phyloP scores from a whole-genome alignment of 2,888 invertebrate species.

The Abrostola triplasia region DNA sequence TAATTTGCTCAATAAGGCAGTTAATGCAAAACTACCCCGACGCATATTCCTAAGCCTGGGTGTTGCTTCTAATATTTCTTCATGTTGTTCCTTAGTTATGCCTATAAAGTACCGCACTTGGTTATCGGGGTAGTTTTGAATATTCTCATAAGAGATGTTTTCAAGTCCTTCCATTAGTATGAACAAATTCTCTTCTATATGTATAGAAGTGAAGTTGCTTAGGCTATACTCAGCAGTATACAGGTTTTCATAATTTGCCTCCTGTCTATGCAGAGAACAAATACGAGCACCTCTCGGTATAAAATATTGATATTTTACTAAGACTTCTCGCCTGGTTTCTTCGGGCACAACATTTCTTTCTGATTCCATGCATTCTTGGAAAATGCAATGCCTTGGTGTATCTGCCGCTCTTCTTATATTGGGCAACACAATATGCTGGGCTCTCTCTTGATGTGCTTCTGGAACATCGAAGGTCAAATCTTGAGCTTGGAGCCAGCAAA shows the following conservation, averaged over 20 bases:
- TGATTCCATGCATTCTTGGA: constrained; percentile 9
- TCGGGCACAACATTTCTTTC: constrained; percentile 10
- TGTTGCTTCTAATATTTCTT: constrained; percentile 5
- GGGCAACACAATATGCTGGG: too few relatives aligned
- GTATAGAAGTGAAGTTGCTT: constrained; percentile 1
- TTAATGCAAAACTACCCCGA: too few relatives aligned
- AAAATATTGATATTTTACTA: constrained; percentile 6
- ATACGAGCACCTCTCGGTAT: constrained; percentile 16
- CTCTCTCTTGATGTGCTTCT: too few relatives aligned
- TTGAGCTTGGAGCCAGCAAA: too few relatives aligned
- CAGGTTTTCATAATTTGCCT: constrained; percentile 4
- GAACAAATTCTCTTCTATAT: constrained; percentile 14
- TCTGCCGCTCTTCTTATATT: too few relatives aligned
- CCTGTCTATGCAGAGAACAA: constrained; percentile 6
- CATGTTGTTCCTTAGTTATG: constrained; percentile 7
- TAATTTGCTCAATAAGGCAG: too few relatives aligned
- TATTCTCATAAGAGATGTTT: constrained; percentile 15
- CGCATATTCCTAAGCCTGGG: constrained; percentile 15
- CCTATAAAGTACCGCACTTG: constrained; percentile 17
- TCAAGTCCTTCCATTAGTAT: constrained; percentile 12
- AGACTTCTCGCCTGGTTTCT: constrained; percentile 9
- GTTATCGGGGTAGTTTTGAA: constrained; percentile 10
- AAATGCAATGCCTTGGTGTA: constrained; percentile 11
- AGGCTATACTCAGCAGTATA: constrained; percentile 16
- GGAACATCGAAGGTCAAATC: too few relatives aligned